A percentile compares a stretch with the other conserved stretches of the same genome.
Conservation (phyloP, 2,113 vertebrate species). For the Australoheros scitulus region DNA sequence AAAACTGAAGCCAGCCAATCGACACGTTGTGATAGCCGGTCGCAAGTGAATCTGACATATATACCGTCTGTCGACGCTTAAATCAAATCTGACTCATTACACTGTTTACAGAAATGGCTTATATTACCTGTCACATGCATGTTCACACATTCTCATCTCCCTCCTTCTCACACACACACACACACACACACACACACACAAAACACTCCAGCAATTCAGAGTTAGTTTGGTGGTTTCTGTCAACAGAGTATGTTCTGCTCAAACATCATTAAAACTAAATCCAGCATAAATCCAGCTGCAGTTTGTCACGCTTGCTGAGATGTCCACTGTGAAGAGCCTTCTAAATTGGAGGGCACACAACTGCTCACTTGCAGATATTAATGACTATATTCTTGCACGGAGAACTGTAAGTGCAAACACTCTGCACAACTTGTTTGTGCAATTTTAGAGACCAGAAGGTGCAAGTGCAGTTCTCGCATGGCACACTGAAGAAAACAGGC, state of each 20-base stretch:
- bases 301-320: slow-evolving; percentile 38
- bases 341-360: slow-evolving; percentile 41
- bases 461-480: background rate
- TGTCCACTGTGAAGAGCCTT: slow-evolving; percentile 33
- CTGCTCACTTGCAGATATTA: slow-evolving; percentile 1
- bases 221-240: slow-evolving; percentile 42
- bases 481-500: background rate
- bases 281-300: slow-evolving; percentile 54
- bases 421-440: background rate
- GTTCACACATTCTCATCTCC: slow-evolving; percentile 23
- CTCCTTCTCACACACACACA: background rate
- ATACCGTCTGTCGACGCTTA: slow-evolving; percentile 29
- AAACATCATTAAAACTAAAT: slow-evolving; percentile 63
- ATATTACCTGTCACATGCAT: slow-evolving; percentile 44
- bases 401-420: background rate
- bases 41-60: slow-evolving; percentile 61
- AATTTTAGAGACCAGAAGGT: slow-evolving; percentile 8
- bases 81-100: slow-evolving; percentile 50
- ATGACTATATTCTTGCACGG: slow-evolving; percentile 6
- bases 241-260: slow-evolving; percentile 36
- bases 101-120: slow-evolving; percentile 64
- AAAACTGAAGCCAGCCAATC: slow-evolving; percentile 49
- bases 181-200: background rate
- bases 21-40: slow-evolving; percentile 40
- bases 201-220: background rate